Percentiles rank a stretch among this genome's conserved stretches.
phyloP scores from a whole-genome alignment of 2,797 vertebrate genomes.

The Bradypodion pumilum region DNA sequence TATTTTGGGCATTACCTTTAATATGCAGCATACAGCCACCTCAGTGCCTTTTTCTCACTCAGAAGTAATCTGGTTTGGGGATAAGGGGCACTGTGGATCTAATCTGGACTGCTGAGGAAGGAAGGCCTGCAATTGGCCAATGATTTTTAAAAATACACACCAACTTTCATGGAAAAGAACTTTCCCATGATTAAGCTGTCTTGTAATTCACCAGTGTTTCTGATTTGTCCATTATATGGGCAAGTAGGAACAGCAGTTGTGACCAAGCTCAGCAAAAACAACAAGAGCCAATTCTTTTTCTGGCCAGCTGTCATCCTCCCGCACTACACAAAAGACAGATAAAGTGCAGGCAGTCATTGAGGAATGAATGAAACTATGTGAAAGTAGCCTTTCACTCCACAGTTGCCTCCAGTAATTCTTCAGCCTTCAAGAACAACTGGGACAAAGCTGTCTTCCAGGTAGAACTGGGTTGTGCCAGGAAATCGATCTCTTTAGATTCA shows the following conservation, averaged over 20 bases:
- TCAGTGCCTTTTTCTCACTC: too few relatives aligned
- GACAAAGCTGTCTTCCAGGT: neutral
- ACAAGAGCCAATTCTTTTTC: neutral
- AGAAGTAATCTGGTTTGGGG: too few relatives aligned
- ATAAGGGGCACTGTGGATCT: too few relatives aligned
- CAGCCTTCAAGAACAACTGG: neutral
- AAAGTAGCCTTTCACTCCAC: neutral
- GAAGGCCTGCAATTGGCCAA: neutral
- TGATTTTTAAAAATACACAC: too few relatives aligned
- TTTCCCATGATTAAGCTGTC: neutral
- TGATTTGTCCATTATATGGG: neutral
- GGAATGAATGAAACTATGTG: neutral
- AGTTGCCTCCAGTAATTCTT: constrained; percentile 21
- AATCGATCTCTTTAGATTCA: constrained; percentile 1
- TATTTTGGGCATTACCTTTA: too few relatives aligned
- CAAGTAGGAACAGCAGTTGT: neutral
- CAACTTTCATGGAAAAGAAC: neutral
- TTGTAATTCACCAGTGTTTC: neutral
- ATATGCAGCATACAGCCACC: too few relatives aligned
- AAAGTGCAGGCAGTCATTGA: neutral
- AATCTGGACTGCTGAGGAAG: neutral
- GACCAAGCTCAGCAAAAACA: neutral
- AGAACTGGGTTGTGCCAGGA: neutral
- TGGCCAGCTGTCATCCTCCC: neutral
- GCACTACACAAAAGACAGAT: neutral